These are phyloP conservation scores for Calliopum simillimum DNA, from an alignment of 2,888 invertebrate species.

Conservation along the genomic window DNA sequence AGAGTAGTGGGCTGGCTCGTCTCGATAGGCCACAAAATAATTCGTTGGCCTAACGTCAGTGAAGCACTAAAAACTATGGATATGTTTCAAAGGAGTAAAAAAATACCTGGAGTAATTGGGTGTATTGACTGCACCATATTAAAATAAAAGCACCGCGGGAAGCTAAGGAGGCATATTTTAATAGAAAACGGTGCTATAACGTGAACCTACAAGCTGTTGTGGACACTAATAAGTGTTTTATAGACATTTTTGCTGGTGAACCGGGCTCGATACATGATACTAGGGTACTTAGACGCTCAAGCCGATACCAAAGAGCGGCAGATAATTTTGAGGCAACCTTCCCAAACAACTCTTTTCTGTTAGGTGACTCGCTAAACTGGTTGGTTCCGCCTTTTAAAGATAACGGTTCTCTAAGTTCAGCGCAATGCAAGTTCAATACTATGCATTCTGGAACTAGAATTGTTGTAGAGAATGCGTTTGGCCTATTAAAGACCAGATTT, in stretches of 20 bases:
- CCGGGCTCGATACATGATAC: conserved; percentile 29
- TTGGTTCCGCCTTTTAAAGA: conserved; percentile 15
- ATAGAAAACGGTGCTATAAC: conserved; percentile 23
- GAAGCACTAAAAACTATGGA: too few species aligned
- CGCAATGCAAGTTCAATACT: conserved; percentile 5
- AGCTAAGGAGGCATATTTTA: conserved; percentile 14
- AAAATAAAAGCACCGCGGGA: background rate
- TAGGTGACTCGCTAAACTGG: conserved; percentile 28
- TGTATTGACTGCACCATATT: conserved; percentile 24
- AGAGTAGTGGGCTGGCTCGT: too few species aligned
- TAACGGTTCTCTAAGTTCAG: background rate
- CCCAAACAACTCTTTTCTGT: conserved; percentile 12
- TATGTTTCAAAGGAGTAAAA: background rate
- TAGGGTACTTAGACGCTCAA: conserved; percentile 27
- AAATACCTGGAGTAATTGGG: conserved; percentile 19
- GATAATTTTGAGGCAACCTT: conserved; percentile 8
- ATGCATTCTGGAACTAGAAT: conserved; percentile 9
- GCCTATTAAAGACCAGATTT: conserved; percentile 17
- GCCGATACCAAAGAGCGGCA: conserved; percentile 16
- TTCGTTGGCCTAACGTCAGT: too few species aligned
- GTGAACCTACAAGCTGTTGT: conserved; percentile 14
- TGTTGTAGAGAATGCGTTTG: too few species aligned
- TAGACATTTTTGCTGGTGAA: too few species aligned
- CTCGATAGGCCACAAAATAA: too few species aligned
- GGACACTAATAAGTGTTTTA: too few species aligned